These are phyloP conservation scores for Parasteatoda tepidariorum DNA, from an alignment of 1,140 invertebrate species.

Conservation along the genomic window DNA sequence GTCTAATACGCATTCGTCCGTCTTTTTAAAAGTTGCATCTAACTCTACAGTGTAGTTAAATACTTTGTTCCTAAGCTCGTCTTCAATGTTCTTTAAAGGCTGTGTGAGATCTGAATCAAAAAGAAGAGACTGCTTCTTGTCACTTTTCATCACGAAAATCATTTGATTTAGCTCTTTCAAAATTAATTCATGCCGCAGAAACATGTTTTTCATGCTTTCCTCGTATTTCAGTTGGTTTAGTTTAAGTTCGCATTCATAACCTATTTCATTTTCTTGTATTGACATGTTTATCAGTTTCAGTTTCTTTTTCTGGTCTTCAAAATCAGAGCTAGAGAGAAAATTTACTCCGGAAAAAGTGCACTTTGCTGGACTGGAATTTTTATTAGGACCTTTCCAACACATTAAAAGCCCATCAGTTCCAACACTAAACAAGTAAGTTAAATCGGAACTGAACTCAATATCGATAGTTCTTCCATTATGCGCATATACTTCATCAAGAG, in stretches of 20 bases:
- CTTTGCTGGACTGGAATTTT: not conserved
- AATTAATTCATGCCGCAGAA: not conserved
- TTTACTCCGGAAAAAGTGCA: not conserved
- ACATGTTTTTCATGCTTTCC: not conserved
- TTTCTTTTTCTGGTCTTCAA: not conserved
- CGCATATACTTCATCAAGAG: not conserved
- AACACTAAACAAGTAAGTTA: not conserved
- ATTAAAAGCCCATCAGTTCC: not conserved
- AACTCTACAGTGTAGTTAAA: not conserved
- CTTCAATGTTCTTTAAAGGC: not conserved
- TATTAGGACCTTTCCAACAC: not conserved
- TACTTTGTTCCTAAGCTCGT: not conserved
- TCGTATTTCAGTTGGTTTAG: not conserved
- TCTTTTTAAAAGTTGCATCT: not conserved
- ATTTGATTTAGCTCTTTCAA: not conserved
- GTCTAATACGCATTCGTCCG: not conserved
- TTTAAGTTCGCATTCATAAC: not conserved
- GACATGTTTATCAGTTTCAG: conserved; percentile 2
- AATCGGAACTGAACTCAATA: not conserved
- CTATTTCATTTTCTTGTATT: not conserved
- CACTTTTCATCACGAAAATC: not conserved
- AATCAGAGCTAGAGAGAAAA: not conserved
- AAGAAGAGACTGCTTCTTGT: not conserved
- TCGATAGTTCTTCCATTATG: conserved; percentile 14
- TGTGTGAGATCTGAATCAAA: not conserved